These are phyloP conservation scores for Alectoris magna DNA, from an alignment of 2,797 vertebrate species.

Conservation along the genomic window DNA sequence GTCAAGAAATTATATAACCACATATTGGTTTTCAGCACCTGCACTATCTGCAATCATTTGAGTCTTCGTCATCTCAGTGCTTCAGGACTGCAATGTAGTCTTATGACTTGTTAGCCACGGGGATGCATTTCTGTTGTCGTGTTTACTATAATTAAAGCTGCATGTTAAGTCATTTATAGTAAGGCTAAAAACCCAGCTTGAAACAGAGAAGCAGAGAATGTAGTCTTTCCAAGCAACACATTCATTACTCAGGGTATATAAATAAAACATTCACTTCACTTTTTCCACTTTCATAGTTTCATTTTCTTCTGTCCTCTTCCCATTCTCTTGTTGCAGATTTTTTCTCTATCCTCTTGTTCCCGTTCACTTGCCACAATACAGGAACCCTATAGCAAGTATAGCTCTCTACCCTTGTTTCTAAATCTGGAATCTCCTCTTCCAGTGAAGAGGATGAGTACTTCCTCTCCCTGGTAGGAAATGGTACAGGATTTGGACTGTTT, in stretches of 20 bases:
- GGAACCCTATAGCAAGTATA: not conserved
- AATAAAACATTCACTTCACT: slow-evolving; percentile 31
- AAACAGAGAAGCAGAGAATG: not conserved
- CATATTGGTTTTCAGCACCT: slow-evolving; percentile 68
- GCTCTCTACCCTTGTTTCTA: not conserved
- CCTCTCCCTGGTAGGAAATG: not conserved
- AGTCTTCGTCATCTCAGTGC: not conserved
- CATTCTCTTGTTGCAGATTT: too few species aligned
- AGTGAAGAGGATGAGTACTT: not conserved
- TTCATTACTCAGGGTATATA: not conserved
- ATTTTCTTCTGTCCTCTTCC: not conserved
- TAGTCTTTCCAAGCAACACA: not conserved
- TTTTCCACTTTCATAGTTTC: not conserved
- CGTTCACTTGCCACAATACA: not conserved
- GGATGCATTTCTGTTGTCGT: slow-evolving; percentile 44
- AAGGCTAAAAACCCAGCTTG: not conserved
- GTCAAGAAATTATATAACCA: slow-evolving; percentile 61
- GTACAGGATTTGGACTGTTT: not conserved
- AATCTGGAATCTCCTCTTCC: not conserved
- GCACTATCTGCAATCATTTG: slow-evolving; percentile 58
- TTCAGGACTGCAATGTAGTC: slow-evolving; percentile 25
- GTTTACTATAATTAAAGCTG: slow-evolving; percentile 61
- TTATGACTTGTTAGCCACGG: slow-evolving; percentile 41
- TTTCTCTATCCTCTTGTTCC: not conserved
- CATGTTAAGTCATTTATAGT: slow-evolving; percentile 20